phyloP scores from a whole-genome alignment of 2,888 invertebrate genomes.

The Kuschelorhynchus macadamiae region DNA sequence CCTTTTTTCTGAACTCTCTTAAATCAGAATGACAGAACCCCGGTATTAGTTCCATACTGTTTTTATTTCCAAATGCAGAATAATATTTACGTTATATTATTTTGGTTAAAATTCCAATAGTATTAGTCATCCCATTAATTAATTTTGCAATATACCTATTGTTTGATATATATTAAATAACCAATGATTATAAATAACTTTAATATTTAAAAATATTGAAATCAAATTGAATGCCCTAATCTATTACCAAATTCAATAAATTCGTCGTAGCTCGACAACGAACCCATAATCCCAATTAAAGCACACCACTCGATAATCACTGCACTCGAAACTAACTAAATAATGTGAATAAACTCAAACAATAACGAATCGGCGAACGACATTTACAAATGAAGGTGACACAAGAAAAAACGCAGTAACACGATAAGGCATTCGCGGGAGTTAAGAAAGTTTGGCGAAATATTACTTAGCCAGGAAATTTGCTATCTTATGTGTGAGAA shows the following conservation, averaged over 20 bases:
- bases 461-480: slow-evolving; percentile 31
- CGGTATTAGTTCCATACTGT: too few species aligned
- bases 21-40: too few species aligned
- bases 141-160: too few species aligned
- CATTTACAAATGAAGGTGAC: slow-evolving; percentile 8
- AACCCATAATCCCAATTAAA: slow-evolving; percentile 15
- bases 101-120: too few species aligned
- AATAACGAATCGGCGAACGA: slow-evolving; percentile 14
- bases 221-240: neutral
- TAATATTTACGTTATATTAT: too few species aligned
- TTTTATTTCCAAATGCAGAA: too few species aligned
- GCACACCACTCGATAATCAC: neutral
- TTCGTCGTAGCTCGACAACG: slow-evolving; percentile 39
- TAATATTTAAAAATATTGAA: neutral
- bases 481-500: slow-evolving; percentile 35
- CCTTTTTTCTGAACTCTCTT: too few species aligned
- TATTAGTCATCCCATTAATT: too few species aligned
- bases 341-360: neutral
- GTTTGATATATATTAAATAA: too few species aligned
- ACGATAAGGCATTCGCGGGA: slow-evolving; percentile 16
- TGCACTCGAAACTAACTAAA: slow-evolving; percentile 2
- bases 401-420: slow-evolving; percentile 1
- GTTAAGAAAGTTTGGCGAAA: slow-evolving; percentile 27
- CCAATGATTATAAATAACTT: too few species aligned
- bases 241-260: slow-evolving; percentile 51